These are phyloP conservation scores for Ispidina lecontei DNA, from an alignment of 2,797 vertebrate species.

Conservation along the genomic window DNA sequence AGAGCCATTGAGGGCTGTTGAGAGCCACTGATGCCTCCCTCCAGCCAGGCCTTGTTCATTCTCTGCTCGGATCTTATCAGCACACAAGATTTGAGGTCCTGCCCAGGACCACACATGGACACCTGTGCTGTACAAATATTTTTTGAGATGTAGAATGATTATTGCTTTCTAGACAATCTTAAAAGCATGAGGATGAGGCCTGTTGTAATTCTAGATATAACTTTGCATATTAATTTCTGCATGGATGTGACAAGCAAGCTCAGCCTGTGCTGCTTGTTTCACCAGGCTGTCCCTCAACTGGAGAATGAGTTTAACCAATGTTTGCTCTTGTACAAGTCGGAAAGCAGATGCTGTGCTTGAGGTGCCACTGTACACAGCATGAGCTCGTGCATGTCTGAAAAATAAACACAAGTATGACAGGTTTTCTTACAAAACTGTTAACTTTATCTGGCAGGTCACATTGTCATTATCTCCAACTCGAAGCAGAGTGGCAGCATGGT, in stretches of 20 bases:
- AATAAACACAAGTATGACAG: neutral
- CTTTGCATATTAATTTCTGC: neutral
- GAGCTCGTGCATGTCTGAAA: neutral
- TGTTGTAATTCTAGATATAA: neutral
- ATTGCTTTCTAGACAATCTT: neutral
- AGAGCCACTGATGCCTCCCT: too few species aligned
- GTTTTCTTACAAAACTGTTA: neutral
- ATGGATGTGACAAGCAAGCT: neutral
- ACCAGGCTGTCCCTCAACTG: neutral
- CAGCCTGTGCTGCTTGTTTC: neutral
- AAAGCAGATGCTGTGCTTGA: constrained; percentile 25
- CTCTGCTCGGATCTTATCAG: too few species aligned
- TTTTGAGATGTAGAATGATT: neutral
- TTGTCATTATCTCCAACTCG: neutral
- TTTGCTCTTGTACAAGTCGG: neutral
- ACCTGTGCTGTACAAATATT: neutral
- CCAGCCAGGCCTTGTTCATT: too few species aligned
- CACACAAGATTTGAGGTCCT: neutral
- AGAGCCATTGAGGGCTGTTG: too few species aligned
- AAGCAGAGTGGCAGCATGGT: neutral
- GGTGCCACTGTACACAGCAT: constrained; percentile 18
- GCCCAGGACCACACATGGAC: fast-evolving
- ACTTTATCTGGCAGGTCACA: neutral
- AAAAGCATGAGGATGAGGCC: neutral
- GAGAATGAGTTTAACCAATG: neutral